Conservation (phyloP, 2,797 vertebrate species). For the Clamator glandarius region DNA sequence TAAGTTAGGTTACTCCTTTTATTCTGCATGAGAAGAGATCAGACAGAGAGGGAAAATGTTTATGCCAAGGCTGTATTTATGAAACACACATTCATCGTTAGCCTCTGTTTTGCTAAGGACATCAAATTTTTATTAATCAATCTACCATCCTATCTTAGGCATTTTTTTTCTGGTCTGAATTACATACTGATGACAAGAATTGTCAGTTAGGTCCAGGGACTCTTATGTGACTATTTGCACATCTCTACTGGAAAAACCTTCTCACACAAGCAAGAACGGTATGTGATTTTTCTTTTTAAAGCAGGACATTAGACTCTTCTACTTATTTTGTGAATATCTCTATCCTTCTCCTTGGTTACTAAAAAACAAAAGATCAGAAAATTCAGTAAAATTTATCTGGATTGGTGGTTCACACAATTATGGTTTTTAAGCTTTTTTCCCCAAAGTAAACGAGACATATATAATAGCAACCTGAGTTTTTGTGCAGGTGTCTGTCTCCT, state of each 20-base stretch:
- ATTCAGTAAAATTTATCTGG: not conserved
- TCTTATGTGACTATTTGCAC: not conserved
- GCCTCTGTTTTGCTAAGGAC: not conserved
- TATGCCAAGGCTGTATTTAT: not conserved
- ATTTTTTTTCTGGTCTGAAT: not conserved
- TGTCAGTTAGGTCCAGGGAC: not conserved
- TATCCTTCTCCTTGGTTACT: not conserved
- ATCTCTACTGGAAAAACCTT: not conserved
- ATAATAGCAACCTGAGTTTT: not conserved
- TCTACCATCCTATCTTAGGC: not conserved
- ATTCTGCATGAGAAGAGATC: not conserved
- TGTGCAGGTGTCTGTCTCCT: not conserved
- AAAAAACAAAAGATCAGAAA: not conserved
- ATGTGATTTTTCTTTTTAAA: not conserved
- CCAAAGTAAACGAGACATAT: not conserved
- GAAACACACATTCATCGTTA: not conserved
- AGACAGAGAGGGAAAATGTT: not conserved
- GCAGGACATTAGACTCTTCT: not conserved
- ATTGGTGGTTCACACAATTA: not conserved
- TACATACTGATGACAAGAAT: not conserved
- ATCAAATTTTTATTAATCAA: not conserved
- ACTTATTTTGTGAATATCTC: not conserved
- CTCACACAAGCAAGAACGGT: not conserved
- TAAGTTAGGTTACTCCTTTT: not conserved
- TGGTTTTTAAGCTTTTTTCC: not conserved